Evolutionary conservation across 2,888 invertebrate genomes (phyloP).

Genomic region (Clanis bilineata): DNA sequence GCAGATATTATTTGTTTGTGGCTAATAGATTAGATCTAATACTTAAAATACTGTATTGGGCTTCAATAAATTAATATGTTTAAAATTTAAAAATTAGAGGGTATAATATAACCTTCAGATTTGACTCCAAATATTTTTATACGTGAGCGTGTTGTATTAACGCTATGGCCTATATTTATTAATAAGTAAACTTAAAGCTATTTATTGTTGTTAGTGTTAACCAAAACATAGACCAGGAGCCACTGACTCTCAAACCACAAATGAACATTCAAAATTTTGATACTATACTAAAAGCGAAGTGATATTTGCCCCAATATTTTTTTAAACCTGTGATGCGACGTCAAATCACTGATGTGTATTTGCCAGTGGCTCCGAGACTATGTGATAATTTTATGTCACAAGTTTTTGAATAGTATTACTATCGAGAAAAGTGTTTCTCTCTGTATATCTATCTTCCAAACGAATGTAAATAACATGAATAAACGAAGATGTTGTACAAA

Average conservation of each 20-base stretch:
- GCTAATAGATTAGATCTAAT: too few relatives aligned
- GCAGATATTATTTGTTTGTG: too few relatives aligned
- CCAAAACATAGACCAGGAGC: background rate
- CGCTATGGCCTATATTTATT: background rate
- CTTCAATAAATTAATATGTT: too few relatives aligned
- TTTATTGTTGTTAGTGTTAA: background rate
- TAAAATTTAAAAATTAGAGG: background rate
- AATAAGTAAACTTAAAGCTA: background rate
- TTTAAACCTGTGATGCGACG: too few relatives aligned
- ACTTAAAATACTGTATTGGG: too few relatives aligned
- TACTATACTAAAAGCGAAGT: background rate
- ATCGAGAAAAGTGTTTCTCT: background rate
- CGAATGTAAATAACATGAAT: conserved; percentile 30
- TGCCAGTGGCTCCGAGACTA: background rate
- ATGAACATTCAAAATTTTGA: background rate
- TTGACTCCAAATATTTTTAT: conserved; percentile 8
- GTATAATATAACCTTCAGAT: background rate
- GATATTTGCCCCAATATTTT: conserved; percentile 11
- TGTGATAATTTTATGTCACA: background rate
- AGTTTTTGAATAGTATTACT: background rate
- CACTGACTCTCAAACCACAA: background rate
- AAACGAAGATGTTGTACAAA: conserved; percentile 23
- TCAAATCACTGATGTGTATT: too few relatives aligned
- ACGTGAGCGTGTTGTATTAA: background rate
- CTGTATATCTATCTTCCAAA: conserved; percentile 23